These are phyloP conservation scores for Ganaspis brasiliensis DNA, from an alignment of 2,888 invertebrate species.

Conservation along the genomic window DNA sequence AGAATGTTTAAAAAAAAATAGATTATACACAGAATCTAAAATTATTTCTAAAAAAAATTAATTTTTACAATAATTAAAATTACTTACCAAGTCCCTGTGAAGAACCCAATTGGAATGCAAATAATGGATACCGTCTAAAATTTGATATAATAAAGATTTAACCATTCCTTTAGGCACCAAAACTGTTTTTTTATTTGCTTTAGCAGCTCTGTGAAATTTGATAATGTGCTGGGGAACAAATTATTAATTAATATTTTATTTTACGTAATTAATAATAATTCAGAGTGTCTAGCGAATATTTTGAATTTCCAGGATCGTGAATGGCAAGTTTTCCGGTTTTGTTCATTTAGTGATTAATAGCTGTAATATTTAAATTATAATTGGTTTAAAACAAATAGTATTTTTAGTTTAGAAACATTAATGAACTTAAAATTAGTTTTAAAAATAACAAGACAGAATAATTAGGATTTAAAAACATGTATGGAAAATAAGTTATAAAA, in stretches of 20 bases:
- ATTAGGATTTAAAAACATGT: no score
- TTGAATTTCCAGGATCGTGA: no score
- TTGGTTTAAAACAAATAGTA: no score
- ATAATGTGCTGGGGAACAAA: slow-evolving; percentile 90
- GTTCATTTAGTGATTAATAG: no score
- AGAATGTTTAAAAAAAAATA: background rate
- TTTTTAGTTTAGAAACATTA: no score
- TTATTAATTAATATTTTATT: slow-evolving; percentile 2
- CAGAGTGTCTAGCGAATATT: no score
- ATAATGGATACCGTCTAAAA: slow-evolving; percentile 99
- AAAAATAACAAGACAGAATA: no score
- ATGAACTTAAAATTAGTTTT: no score
- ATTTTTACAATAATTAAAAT: background rate
- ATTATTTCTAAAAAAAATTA: background rate
- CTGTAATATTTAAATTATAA: no score
- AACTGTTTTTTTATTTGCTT: slow-evolving; percentile 97
- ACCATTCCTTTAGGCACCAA: slow-evolving; percentile 99
- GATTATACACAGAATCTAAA: background rate
- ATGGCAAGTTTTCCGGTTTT: no score
- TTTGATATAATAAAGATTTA: slow-evolving; percentile 98
- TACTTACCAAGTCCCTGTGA: slow-evolving; percentile 94
- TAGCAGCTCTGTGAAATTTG: slow-evolving; percentile 98
- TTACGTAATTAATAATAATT: no score
- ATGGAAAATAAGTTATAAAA: no score
- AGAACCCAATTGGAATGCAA: slow-evolving; percentile 99